Base-by-base conservation (phyloP, 2,113 vertebrate genomes). In the Asarcornis scutulata region DNA sequence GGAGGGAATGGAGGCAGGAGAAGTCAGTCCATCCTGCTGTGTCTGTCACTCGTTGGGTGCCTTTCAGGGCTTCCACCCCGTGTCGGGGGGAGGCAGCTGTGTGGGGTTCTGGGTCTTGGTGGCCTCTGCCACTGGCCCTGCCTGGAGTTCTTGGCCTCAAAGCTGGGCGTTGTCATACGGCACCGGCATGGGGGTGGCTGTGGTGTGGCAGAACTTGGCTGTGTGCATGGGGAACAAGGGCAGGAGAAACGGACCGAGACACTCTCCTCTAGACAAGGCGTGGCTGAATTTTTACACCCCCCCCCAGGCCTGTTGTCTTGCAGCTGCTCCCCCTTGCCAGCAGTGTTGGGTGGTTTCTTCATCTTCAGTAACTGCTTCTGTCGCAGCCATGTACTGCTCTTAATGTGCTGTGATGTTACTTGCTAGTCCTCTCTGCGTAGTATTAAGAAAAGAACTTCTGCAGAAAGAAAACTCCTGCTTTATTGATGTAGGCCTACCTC, bases 311-410 rank as follows among this genome's bases (percentile, higher is more conserved):
- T 2, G 1, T 32, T 73, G 71, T 89, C n/a, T 63, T 86, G 60
- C 79, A 93, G 83, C 42, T 91, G 87, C n/a, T 94, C 26, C 94
- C 25, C 55, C 62, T 44, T 91, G 76, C 68, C 6, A 3, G 68
- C 31, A 71, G n/a, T 80, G 27, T 81, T 52, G 76, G 34, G 80
- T 77, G 66, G 25, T 84, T 96, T 86, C 76, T 92, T 67, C 31
- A 27, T 64, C 58, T 91, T 86, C 81, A 82, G 18, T 78, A 72
- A 93, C 8, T 92, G 66, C 79, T 88, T 95, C 67, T 95, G 34
- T 64, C 79, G 60, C 21, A 93, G 71, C 74, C 89, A 40, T 79
- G 52, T 77, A 62, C 58, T 72, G 50, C 74, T 56, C 56, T 95
- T 75, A 63, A 60, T 71, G 13, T 52, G 71, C 68, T 63, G 8